Evolutionary conservation across 2,888 invertebrate genomes (phyloP), one percentile per base, ranked within the genome.

Genomic region (Spialia ferax): DNA sequence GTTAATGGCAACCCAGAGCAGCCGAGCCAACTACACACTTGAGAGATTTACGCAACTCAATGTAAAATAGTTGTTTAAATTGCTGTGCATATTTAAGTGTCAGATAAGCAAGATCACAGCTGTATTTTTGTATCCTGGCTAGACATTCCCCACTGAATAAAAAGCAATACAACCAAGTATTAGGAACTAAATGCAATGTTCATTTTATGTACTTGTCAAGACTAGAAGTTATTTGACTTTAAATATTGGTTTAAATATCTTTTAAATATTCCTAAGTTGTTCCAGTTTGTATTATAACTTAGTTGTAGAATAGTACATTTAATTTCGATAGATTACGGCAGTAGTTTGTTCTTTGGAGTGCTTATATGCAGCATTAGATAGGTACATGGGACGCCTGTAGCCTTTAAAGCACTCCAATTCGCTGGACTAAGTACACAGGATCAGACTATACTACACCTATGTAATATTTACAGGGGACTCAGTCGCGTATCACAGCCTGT

Each of bases 401-500:
- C 35, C 10, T 42, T 10, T 32, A 13, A 11, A 32, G 45, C 45
- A 29, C 48, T 62, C 61, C 55, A n/a, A 13, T 15, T 4, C 11
- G 7, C 23, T 45, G 45, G 45, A 23, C 48, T 64, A 73, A 71
- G 72, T 75, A 74, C 73, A 60, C 61, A 13, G 50, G 56, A 23
- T 26, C 66, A 32, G 35, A 69, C 68, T 64, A 69, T 66, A 56
- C 75, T 77, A 75, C 69, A 71, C 70, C 76, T 81, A 81, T 63
- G 75, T 73, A 71, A 73, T 80, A 81, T 78, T 75, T 78, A 75
- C 74, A 77, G 75, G 77, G 78, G 77, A 76, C 75, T 83, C 84
- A 80, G 83, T 83, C 84, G 76, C 80, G 74, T 79, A 79, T 82
- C 83, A 83, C 84, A 82, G 84, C 82, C 83, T 70, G 75, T 70